Conservation (phyloP, 2,113 vertebrate species). For the Lynx canadensis region DNA sequence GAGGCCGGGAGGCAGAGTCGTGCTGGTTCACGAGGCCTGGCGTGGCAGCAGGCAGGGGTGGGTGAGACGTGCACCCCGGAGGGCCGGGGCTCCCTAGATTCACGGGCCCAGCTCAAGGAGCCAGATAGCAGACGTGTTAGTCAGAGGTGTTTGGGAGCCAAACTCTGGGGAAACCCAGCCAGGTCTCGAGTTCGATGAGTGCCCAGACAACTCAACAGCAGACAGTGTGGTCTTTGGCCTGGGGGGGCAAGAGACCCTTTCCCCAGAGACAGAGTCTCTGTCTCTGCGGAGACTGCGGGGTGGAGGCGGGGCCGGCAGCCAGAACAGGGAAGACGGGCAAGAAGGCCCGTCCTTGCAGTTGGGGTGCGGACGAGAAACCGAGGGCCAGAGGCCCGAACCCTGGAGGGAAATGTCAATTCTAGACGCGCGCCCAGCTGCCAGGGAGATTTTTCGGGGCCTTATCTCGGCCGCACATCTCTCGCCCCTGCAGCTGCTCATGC, state of each 20-base stretch:
- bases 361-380: fast-evolving
- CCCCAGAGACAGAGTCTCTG: fast-evolving
- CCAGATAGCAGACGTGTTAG: not conserved
- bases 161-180: not conserved
- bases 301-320: fast-evolving
- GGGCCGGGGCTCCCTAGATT: fast-evolving
- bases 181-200: not conserved
- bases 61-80: fast-evolving
- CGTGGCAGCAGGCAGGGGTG: fast-evolving
- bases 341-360: fast-evolving
- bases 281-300: not conserved
- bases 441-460: fast-evolving
- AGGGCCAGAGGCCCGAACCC: not conserved
- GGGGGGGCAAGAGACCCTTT: too few relatives aligned
- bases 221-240: not conserved
- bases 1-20: not conserved
- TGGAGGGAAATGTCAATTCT: not conserved
- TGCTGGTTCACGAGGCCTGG: fast-evolving
- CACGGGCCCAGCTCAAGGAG: not conserved
- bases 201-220: not conserved
- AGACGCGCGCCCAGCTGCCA: fast-evolving
- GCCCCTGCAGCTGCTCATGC: not conserved
- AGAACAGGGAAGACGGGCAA: fast-evolving
- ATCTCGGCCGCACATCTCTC: fast-evolving
- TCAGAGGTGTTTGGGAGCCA: not conserved